These are phyloP conservation scores for Alethe castanea DNA, from an alignment of 2,113 vertebrate genomes.

Conservation along the genomic window DNA sequence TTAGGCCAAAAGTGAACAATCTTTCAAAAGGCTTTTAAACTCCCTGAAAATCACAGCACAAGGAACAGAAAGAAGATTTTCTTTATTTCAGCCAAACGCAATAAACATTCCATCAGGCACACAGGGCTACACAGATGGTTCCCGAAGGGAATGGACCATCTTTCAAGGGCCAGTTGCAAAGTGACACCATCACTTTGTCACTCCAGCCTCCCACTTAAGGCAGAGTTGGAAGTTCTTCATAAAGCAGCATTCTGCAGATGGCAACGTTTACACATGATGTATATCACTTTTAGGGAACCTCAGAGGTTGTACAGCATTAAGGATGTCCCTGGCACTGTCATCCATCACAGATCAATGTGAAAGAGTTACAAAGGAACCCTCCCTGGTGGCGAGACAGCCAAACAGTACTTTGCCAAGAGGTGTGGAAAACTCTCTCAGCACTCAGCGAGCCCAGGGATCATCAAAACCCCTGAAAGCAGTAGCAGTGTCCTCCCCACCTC, in stretches of 20 bases:
- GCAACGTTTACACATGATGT: not conserved
- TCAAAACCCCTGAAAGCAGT: rapidly evolving
- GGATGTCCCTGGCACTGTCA: not conserved
- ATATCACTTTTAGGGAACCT: constrained; percentile 9
- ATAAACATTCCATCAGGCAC: not conserved
- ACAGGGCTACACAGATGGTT: constrained; percentile 20
- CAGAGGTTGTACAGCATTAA: not conserved
- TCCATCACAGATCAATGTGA: not conserved
- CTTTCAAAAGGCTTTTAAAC: not conserved
- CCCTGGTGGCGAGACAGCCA: rapidly evolving
- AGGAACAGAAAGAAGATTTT: not conserved
- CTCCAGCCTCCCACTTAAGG: constrained; percentile 18
- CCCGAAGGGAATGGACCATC: not conserved
- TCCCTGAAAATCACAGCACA: not conserved
- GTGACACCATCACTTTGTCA: constrained; percentile 61
- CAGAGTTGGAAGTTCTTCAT: not conserved
- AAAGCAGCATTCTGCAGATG: constrained; percentile 39
- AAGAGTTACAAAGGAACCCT: not conserved
- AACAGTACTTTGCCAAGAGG: not conserved
- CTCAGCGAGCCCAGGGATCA: rapidly evolving
- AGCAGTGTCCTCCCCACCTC: not conserved
- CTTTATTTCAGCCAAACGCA: not conserved
- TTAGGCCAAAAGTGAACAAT: not conserved
- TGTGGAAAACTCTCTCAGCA: not conserved
- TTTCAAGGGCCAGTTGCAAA: constrained; percentile 58